Evolutionary conservation across 2,888 invertebrate genomes (phyloP).

Genomic region (Salticus scenicus): DNA sequence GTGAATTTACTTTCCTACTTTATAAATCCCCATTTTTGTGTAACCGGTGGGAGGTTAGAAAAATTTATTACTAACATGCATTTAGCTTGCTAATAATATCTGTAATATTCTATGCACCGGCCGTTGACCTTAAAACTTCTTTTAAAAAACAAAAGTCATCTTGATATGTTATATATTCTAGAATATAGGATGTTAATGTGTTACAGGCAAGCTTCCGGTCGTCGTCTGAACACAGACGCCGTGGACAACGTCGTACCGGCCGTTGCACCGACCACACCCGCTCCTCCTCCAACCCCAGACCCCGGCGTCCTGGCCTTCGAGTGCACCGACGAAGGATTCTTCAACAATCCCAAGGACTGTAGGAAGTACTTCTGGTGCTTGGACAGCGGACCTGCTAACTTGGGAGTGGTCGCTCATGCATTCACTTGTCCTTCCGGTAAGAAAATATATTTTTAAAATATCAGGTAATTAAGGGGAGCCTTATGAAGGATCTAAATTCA

Average conservation of each 20-base stretch:
- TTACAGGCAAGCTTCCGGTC: constrained; percentile 29
- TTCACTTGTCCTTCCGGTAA: constrained; percentile 89
- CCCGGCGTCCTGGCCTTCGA: constrained; percentile 88
- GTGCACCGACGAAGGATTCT: constrained; percentile 94
- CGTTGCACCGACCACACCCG: constrained; percentile 78
- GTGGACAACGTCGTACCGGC: constrained; percentile 52
- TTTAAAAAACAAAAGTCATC: no score
- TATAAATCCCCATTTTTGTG: no score
- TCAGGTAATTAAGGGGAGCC: no score
- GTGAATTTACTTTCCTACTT: no score
- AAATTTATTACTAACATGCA: no score
- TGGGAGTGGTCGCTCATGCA: constrained; percentile 92
- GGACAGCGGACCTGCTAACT: constrained; percentile 84
- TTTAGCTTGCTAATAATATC: no score
- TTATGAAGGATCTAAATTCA: no score
- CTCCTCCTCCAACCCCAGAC: constrained; percentile 91
- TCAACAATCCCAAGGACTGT: constrained; percentile 91
- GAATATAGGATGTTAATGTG: no score
- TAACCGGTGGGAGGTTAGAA: no score
- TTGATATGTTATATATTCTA: no score
- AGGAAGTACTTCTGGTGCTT: constrained; percentile 97
- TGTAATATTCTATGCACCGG: no score
- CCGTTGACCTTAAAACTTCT: no score
- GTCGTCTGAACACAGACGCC: constrained; percentile 37
- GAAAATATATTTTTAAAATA: background rate